Conservation (phyloP, 2,888 invertebrate species). For the Digitonthophagus gazella region DNA sequence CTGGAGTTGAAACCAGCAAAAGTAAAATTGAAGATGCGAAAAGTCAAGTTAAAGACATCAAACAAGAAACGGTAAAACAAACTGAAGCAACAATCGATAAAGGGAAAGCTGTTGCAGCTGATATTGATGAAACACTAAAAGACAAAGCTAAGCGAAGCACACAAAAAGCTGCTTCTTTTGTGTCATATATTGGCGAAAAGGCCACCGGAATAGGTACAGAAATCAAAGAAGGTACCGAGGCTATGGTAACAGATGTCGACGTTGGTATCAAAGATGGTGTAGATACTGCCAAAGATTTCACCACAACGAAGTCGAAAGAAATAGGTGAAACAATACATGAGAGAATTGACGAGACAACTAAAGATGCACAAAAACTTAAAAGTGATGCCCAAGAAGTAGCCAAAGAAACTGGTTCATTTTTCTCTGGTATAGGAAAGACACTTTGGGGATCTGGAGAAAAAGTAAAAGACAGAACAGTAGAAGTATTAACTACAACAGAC, state of each 20-base stretch:
- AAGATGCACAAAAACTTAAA: slow-evolving; percentile 23
- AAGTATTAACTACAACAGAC: slow-evolving; percentile 23
- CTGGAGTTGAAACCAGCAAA: neutral
- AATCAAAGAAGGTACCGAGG: neutral
- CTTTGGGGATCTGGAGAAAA: slow-evolving; percentile 18
- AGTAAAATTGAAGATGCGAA: neutral
- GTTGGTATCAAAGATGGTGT: slow-evolving; percentile 13
- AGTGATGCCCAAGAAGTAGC: slow-evolving; percentile 24
- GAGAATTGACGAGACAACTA: slow-evolving; percentile 23
- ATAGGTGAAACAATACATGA: neutral
- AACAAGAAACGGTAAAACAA: slow-evolving; percentile 37
- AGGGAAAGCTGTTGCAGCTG: neutral
- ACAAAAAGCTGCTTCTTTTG: neutral
- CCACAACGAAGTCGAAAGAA: too few relatives aligned
- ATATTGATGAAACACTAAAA: neutral
- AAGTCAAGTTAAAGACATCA: neutral
- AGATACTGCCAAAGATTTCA: neutral
- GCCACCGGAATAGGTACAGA: neutral
- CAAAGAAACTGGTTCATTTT: slow-evolving; percentile 28
- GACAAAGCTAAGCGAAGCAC: neutral
- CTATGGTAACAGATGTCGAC: neutral
- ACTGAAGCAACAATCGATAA: neutral
- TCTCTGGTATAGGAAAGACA: neutral
- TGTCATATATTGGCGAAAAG: neutral
- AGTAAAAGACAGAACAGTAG: slow-evolving; percentile 17